Evolutionary conservation across 1,140 invertebrate genomes (phyloP).

Genomic region (Scaptomyza montana): DNA sequence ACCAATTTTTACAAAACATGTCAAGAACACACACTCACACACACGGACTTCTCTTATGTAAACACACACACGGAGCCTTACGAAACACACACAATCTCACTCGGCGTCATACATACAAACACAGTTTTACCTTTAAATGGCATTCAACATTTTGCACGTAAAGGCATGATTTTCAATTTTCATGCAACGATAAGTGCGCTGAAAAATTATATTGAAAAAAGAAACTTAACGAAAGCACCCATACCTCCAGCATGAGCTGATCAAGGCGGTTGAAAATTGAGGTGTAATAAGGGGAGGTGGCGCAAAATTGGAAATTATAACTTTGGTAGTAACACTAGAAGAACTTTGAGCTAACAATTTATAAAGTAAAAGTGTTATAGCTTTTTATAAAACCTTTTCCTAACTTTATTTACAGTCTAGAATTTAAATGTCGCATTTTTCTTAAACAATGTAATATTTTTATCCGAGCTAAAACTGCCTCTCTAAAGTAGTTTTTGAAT

Average conservation of each 20-base stretch:
- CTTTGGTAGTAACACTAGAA: slow-evolving; percentile 24
- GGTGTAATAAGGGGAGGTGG: background rate
- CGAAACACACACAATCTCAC: background rate
- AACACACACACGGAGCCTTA: slow-evolving; percentile 9
- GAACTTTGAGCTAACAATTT: slow-evolving; percentile 5
- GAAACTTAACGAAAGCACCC: slow-evolving; percentile 47
- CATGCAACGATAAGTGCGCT: slow-evolving; percentile 41
- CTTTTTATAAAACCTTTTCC: no score
- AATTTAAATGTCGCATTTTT: no score
- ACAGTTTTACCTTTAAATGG: slow-evolving; percentile 30
- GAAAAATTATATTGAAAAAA: slow-evolving; percentile 57
- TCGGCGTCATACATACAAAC: slow-evolving; percentile 6
- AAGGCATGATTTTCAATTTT: slow-evolving; percentile 65
- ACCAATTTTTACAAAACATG: slow-evolving; percentile 54
- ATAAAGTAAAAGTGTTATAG: background rate
- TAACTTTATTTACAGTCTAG: no score
- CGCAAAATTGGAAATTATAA: slow-evolving; percentile 13
- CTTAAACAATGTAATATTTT: no score
- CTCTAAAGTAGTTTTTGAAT: no score
- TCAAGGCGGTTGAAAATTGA: background rate
- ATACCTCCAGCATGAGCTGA: background rate
- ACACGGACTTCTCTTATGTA: background rate
- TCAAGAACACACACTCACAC: slow-evolving; percentile 25
- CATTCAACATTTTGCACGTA: slow-evolving; percentile 46
- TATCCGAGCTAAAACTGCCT: no score